Evolutionary conservation across 2,797 vertebrate species (phyloP), one percentile per base, ranked within the genome.

Genomic region (Dermochelys coriacea): DNA sequence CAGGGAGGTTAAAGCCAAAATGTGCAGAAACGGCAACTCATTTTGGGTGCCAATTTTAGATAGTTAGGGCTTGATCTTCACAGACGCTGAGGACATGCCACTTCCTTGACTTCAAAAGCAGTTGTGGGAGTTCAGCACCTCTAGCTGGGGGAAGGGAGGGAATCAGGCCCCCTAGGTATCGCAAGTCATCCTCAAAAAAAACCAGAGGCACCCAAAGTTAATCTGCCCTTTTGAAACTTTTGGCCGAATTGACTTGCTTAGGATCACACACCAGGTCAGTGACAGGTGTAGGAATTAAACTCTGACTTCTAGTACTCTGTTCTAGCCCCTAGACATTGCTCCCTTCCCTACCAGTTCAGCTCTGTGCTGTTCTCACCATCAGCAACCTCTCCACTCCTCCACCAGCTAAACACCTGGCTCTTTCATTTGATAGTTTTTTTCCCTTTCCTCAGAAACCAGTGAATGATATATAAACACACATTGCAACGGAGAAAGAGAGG

Each of bases 371-470:
- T 37, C 19, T 81, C 57, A 77, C 78, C 75, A 37, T 4, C 21
- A 37, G 29, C 5, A 78, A 3, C 45, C 14, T 47, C 57, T n/a
- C 15, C 55, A 27, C 68, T 75, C 54, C 25, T 15, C 82, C 51
- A 47, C 11, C 71, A 75, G 37, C 41, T 12, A 29, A 77, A 29
- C 16, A 18, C 2, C 2, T 0, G 14, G 75, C 68, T 61, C 27
- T 50, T 52, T 78, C 85, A 37, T n/a, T 5, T 23, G 34, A 68
- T 68, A 47, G 23, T 49, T 31, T 45, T 71, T 71, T 41, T 89
- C 61, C 61, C 27, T 50, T 89, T 85, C 47, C 19, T 0, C 10
- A 59, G 6, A 45, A 80, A 83, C 4, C 34, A 55, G 52, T 9
- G 8, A 45, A 14, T 47, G 45, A 49, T 49, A 49, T 18, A 16